Conservation (phyloP, 2,888 invertebrate species). For the Cataglyphis livida region DNA sequence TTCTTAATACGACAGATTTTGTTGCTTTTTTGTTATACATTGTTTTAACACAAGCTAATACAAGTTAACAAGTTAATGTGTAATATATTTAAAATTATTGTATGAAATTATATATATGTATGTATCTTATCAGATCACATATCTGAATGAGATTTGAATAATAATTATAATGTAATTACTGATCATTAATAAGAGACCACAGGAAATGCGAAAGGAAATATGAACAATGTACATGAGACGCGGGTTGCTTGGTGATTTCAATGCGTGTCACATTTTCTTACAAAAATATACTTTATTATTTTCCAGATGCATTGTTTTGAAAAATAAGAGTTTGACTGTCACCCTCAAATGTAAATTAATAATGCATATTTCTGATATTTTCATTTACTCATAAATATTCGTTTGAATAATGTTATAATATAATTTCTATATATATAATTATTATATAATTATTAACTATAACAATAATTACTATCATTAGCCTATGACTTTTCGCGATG, state of each 20-base stretch:
- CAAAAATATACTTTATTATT: background rate
- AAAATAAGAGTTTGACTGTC: background rate
- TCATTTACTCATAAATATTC: background rate
- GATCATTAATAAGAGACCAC: background rate
- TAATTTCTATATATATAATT: background rate
- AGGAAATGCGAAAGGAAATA: background rate
- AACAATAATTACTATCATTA: background rate
- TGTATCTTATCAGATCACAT: background rate
- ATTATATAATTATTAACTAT: background rate
- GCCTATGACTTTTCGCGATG: background rate
- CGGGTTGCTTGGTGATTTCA: constrained; percentile 1
- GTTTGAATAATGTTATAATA: background rate
- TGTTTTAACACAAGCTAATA: background rate
- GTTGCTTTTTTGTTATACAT: background rate
- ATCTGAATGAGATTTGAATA: background rate
- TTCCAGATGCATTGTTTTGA: background rate
- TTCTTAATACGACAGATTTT: background rate
- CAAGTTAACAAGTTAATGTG: background rate
- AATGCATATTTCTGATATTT: background rate
- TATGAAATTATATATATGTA: background rate
- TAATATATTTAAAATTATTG: background rate
- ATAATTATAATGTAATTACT: background rate
- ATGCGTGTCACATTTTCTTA: background rate
- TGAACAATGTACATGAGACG: background rate
- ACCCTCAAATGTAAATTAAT: background rate